A percentile compares a stretch with the other conserved stretches of the same genome.
phyloP scores from a whole-genome alignment of 1,140 invertebrate genomes.

The Ceratina calcarata region DNA sequence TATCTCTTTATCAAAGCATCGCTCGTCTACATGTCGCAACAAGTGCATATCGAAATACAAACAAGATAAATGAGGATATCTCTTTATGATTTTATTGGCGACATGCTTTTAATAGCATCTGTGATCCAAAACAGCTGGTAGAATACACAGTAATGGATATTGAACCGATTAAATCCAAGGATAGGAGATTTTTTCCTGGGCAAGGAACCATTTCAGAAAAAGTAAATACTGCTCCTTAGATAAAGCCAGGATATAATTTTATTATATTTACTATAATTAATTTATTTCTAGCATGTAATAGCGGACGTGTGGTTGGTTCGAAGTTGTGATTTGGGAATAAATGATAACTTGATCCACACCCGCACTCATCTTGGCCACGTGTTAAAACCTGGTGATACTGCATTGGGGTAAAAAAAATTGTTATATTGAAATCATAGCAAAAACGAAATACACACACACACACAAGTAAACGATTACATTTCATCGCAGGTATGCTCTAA shows the following conservation, averaged over 20 bases:
- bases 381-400: constrained; percentile 95
- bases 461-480: constrained; percentile 5
- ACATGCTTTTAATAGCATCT: constrained; percentile 91
- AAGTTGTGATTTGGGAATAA: constrained; percentile 92
- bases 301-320: constrained; percentile 97
- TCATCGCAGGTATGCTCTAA: constrained; percentile 88
- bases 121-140: constrained; percentile 93
- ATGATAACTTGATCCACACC: constrained; percentile 91
- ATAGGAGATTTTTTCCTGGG: constrained; percentile 89
- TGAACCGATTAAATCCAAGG: constrained; percentile 89
- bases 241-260: background rate
- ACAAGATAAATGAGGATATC: too few relatives aligned
- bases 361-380: constrained; percentile 97
- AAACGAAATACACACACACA: background rate
- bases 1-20: too few relatives aligned
- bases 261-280: background rate
- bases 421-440: background rate
- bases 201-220: constrained; percentile 92
- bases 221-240: constrained; percentile 72
- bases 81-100: constrained; percentile 97
- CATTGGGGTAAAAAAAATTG: constrained; percentile 86
- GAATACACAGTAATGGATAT: constrained; percentile 98
- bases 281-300: constrained; percentile 87
- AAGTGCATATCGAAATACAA: too few relatives aligned
- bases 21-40: too few relatives aligned